phyloP scores from a whole-genome alignment of 2,113 vertebrate genomes.

The Caracal caracal region DNA sequence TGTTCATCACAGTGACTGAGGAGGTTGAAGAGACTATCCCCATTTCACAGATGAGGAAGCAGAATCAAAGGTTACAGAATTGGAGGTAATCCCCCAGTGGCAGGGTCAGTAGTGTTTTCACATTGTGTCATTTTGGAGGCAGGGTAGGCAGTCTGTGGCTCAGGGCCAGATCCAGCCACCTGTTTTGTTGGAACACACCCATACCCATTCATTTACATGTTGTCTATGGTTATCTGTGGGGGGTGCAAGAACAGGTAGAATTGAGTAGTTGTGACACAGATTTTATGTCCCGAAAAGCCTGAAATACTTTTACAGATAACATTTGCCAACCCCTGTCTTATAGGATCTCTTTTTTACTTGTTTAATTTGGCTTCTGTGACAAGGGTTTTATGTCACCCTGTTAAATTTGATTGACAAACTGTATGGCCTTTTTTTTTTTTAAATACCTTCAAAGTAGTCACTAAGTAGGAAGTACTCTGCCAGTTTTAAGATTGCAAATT shows the following conservation, averaged over 20 bases:
- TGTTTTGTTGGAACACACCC: background rate
- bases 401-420: background rate
- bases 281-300: background rate
- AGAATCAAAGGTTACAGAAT: background rate
- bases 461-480: background rate
- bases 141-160: background rate
- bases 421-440: background rate
- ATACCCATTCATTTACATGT: background rate
- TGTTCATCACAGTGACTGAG: background rate
- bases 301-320: background rate
- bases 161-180: background rate
- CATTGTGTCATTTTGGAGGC: background rate
- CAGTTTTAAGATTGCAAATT: background rate
- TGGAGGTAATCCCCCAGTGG: background rate
- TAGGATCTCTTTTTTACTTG: background rate
- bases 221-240: background rate
- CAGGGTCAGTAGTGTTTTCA: background rate
- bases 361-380: slow-evolving; percentile 12
- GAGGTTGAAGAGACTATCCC: background rate
- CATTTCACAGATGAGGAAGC: background rate
- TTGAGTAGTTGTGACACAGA: background rate
- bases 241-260: background rate
- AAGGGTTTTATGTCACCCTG: background rate
- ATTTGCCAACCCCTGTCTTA: background rate
- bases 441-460: background rate